phyloP scores from a whole-genome alignment of 2,888 invertebrate species.

The Eutolmus rufibarbis region DNA sequence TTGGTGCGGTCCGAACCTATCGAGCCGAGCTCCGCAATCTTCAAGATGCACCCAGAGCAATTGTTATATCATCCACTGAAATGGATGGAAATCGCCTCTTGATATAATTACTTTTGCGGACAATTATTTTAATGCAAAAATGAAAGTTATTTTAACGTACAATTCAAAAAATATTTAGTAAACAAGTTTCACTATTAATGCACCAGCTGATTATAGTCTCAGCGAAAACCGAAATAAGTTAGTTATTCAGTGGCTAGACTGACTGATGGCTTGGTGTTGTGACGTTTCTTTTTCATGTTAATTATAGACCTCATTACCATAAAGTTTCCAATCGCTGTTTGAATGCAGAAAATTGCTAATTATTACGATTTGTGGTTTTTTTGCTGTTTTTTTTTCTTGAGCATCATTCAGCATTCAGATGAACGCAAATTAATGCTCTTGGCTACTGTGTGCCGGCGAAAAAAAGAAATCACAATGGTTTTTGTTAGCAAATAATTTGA shows the following conservation, averaged over 20 bases:
- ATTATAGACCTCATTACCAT: neutral
- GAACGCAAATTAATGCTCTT: neutral
- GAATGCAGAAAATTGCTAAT: neutral
- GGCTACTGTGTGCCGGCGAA: neutral
- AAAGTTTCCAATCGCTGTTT: neutral
- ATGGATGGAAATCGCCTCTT: neutral
- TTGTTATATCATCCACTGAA: neutral
- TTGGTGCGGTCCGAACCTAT: neutral
- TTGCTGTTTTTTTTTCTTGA: neutral
- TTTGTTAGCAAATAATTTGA: neutral
- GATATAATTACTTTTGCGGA: neutral
- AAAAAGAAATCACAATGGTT: neutral
- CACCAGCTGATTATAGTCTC: neutral
- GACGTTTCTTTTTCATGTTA: neutral
- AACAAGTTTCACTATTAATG: neutral
- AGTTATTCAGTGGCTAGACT: neutral
- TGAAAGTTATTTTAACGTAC: neutral
- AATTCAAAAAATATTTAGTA: neutral
- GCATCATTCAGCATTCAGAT: neutral
- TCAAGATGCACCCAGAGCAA: neutral
- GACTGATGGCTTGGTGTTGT: neutral
- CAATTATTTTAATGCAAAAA: neutral
- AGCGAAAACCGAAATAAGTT: neutral
- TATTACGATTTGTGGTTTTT: neutral
- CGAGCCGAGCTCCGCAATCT: neutral